phyloP scores from a whole-genome alignment of 2,888 invertebrate species.

The Penaeus monodon region DNA sequence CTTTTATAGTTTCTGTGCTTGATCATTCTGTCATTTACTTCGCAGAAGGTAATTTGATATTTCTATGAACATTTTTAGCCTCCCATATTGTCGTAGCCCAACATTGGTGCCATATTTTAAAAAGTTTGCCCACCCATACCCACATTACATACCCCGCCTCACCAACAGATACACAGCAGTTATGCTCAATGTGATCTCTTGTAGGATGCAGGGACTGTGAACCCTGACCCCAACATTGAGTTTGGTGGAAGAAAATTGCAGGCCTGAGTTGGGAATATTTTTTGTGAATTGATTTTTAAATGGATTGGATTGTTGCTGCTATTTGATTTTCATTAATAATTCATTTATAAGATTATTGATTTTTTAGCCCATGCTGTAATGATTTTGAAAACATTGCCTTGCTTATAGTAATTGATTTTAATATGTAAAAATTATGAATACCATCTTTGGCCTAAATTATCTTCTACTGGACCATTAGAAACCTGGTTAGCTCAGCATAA shows the following conservation, averaged over 20 bases:
- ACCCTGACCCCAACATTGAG: slow-evolving; percentile 8
- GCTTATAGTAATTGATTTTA: background rate
- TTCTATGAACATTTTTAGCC: slow-evolving; percentile 29
- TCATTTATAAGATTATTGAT: too few species aligned
- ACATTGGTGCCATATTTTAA: slow-evolving; percentile 58
- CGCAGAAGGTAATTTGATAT: slow-evolving; percentile 15
- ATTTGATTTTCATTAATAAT: too few species aligned
- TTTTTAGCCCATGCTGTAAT: background rate
- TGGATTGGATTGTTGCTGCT: too few species aligned
- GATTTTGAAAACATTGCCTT: background rate
- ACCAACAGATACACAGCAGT: slow-evolving; percentile 45
- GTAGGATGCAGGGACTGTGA: slow-evolving; percentile 14
- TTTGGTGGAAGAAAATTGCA: slow-evolving; percentile 47
- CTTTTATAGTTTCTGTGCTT: background rate
- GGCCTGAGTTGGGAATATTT: slow-evolving; percentile 11
- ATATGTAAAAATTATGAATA: background rate
- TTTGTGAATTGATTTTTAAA: background rate
- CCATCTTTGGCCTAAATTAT: slow-evolving; percentile 30
- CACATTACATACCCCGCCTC: slow-evolving; percentile 32
- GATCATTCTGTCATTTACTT: slow-evolving; percentile 32
- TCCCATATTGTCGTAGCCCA: slow-evolving; percentile 34
- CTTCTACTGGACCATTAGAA: slow-evolving; percentile 43
- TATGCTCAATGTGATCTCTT: slow-evolving; percentile 59
- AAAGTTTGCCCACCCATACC: slow-evolving; percentile 53
- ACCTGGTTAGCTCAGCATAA: slow-evolving; percentile 28